Evolutionary conservation across 1,140 invertebrate species (phyloP).

Genomic region (Brachionus manjavacas): DNA sequence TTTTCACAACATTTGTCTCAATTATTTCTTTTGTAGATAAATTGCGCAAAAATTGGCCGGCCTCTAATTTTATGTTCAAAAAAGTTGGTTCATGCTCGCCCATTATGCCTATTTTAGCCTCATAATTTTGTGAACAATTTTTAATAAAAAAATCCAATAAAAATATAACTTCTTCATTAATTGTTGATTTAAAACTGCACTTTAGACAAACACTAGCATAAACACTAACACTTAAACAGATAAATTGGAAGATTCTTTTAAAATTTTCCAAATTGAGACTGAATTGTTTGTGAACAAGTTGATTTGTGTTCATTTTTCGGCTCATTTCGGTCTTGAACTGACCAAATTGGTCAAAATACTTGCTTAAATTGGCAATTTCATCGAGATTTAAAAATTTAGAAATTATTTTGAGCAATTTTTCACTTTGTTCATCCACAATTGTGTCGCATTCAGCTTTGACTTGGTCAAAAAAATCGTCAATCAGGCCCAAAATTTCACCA

Average conservation of each 20-base stretch:
- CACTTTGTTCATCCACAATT: neutral
- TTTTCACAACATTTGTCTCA: neutral
- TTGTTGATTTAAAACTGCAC: neutral
- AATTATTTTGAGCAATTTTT: neutral
- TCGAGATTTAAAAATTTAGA: neutral
- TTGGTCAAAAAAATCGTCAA: neutral
- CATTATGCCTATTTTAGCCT: neutral
- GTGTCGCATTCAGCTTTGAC: neutral
- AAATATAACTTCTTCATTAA: neutral
- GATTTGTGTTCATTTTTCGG: neutral
- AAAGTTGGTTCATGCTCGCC: neutral
- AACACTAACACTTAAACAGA: neutral
- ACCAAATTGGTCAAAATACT: conserved; percentile 31
- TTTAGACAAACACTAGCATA: neutral
- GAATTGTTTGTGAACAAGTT: neutral
- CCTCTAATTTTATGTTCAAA: conserved; percentile 11
- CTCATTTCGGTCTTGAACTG: neutral
- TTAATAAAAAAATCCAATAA: conserved; percentile 8
- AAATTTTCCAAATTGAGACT: conserved; percentile 17
- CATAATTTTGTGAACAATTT: neutral
- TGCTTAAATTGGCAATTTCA: conserved; percentile 8
- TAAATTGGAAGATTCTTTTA: conserved; percentile 12
- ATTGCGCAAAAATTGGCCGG: neutral
- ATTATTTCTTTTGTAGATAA: conserved; percentile 18
- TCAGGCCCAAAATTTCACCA: neutral